Conservation (phyloP, 2,888 invertebrate genomes). For the Dicroscelio sp. region DNA sequence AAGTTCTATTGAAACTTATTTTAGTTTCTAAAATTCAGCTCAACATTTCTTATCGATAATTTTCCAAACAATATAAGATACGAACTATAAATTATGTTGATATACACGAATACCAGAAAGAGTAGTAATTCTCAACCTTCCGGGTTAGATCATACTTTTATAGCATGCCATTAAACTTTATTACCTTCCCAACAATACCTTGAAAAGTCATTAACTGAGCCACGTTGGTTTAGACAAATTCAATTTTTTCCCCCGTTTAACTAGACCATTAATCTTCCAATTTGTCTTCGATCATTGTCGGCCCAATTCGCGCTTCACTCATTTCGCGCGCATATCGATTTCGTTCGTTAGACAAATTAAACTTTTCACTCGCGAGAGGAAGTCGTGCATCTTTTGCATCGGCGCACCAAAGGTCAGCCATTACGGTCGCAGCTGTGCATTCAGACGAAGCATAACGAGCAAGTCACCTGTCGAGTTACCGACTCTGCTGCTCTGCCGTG, state of each 20-base stretch:
- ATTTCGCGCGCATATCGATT: slow-evolving; percentile 8
- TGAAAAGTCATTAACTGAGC: too few species aligned
- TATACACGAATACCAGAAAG: neutral
- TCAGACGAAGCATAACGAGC: slow-evolving; percentile 60
- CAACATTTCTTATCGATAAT: too few species aligned
- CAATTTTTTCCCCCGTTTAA: neutral
- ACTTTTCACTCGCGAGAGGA: slow-evolving; percentile 26
- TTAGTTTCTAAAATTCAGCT: too few species aligned
- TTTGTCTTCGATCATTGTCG: slow-evolving; percentile 17
- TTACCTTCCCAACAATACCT: too few species aligned
- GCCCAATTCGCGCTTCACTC: slow-evolving; percentile 18
- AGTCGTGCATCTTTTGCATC: slow-evolving; percentile 53
- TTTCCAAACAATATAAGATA: too few species aligned
- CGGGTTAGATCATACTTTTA: slow-evolving; percentile 34
- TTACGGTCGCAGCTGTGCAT: slow-evolving; percentile 64
- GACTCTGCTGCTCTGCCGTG: slow-evolving; percentile 32
- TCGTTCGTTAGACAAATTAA: slow-evolving; percentile 39
- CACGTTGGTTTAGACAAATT: too few species aligned
- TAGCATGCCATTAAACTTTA: too few species aligned
- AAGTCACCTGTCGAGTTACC: slow-evolving; percentile 68
- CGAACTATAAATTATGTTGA: too few species aligned
- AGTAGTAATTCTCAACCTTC: neutral
- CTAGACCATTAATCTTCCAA: neutral
- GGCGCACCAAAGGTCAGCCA: slow-evolving; percentile 63
- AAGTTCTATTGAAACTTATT: too few species aligned